Percentiles rank a stretch among this genome's conserved stretches.
Conservation (phyloP, 2,113 vertebrate genomes). For the Bufo bufo region DNA sequence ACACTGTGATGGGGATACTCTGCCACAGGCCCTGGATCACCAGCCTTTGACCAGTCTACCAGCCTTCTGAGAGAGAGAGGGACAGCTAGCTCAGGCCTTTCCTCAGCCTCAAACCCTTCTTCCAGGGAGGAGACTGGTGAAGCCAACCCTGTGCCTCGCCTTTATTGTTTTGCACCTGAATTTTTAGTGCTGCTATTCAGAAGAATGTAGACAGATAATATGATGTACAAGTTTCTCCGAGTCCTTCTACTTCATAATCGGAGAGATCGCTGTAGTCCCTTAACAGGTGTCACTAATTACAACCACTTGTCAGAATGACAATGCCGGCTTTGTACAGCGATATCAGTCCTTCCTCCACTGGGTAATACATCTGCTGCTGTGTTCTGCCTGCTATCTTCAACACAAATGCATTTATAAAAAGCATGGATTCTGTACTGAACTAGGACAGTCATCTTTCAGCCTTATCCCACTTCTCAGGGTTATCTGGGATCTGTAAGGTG, state of each 20-base stretch:
- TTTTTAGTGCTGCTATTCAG: neutral
- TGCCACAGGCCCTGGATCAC: too few species aligned
- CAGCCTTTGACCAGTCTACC: too few species aligned
- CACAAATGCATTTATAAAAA: neutral
- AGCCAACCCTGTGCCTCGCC: too few species aligned
- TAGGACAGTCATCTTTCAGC: neutral
- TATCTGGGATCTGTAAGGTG: neutral
- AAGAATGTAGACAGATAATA: neutral
- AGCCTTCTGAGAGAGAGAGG: too few species aligned
- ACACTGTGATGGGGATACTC: too few species aligned
- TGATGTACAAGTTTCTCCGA: neutral
- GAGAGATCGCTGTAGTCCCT: neutral
- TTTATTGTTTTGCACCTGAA: too few species aligned
- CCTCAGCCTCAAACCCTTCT: too few species aligned
- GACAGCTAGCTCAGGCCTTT: too few species aligned
- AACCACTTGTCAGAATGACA: slow-evolving; percentile 33
- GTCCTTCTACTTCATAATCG: slow-evolving; percentile 2
- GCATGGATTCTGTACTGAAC: neutral
- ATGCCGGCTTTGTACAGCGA: slow-evolving; percentile 18
- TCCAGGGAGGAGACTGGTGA: too few species aligned
- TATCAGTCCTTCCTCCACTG: neutral
- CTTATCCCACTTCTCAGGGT: neutral
- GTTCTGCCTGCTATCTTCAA: neutral
- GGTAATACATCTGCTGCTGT: neutral
- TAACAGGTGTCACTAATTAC: slow-evolving; percentile 40